phyloP scores from a whole-genome alignment of 2,797 vertebrate species.

The Pseudochaenichthys georgianus region DNA sequence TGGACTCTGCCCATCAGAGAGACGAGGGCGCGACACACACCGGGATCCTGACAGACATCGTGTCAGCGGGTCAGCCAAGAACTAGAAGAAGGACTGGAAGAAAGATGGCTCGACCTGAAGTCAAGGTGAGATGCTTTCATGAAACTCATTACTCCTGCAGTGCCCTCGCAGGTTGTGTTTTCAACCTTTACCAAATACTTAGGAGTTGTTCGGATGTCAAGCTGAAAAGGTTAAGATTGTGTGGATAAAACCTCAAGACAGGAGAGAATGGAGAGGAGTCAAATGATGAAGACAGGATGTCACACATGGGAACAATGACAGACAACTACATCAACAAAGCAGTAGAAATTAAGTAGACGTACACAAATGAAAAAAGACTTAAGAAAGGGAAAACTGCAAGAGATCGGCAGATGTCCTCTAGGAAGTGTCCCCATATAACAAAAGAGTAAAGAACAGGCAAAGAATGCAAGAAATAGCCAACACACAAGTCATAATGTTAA shows the following conservation, averaged over 20 bases:
- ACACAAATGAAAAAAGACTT: neutral
- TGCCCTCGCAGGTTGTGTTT: constrained; percentile 4
- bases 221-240: constrained; percentile 36
- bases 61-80: constrained; percentile 36
- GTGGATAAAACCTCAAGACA: constrained; percentile 15
- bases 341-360: neutral
- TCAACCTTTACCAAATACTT: constrained; percentile 31
- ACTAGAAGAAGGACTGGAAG: constrained; percentile 8
- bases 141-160: constrained; percentile 6
- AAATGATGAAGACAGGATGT: neutral
- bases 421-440: constrained; percentile 4
- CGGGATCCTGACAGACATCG: constrained; percentile 30
- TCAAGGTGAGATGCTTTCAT: constrained; percentile 28
- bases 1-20: constrained; percentile 24
- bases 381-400: neutral
- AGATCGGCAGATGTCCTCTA: constrained; percentile 16
- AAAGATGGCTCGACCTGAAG: constrained; percentile 5
- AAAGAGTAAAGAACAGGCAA: neutral
- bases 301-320: neutral
- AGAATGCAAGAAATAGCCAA: neutral
- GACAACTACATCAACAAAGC: neutral
- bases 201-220: constrained; percentile 17
- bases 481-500: constrained; percentile 1
- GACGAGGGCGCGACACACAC: constrained; percentile 34
- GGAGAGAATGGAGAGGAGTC: neutral